Evolutionary conservation across 35 echinoderm and acorn worm genomes (phyloP).

Genomic region (Acanthaster planci): DNA sequence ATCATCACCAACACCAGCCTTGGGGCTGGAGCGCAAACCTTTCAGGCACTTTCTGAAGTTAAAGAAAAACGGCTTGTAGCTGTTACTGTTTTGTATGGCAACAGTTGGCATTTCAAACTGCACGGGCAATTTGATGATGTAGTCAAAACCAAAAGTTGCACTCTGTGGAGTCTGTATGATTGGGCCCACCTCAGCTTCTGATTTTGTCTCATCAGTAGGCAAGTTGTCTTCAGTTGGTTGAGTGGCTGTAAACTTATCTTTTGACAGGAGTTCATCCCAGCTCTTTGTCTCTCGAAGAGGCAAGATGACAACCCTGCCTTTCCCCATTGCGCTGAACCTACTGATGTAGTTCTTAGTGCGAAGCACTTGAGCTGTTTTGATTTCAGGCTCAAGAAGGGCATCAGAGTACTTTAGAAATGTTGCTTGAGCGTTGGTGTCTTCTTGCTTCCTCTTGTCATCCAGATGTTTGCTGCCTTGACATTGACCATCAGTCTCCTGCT

Average conservation of each 20-base stretch:
- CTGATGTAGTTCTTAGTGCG: constrained; percentile 22
- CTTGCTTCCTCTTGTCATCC: background rate
- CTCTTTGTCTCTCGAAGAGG: background rate
- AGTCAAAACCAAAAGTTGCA: background rate
- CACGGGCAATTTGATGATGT: background rate
- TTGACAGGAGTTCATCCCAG: background rate
- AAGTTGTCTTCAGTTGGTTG: background rate
- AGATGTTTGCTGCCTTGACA: background rate
- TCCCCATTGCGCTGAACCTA: constrained; percentile 8
- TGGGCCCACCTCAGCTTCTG: background rate
- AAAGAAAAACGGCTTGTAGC: background rate
- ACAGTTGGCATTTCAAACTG: background rate
- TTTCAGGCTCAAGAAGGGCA: background rate
- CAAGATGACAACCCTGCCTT: background rate
- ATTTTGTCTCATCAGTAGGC: background rate
- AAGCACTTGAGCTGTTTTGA: background rate
- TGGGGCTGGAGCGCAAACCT: background rate
- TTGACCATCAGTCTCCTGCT: background rate
- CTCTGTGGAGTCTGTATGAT: background rate
- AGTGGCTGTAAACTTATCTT: background rate
- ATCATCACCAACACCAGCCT: background rate
- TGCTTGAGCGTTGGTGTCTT: background rate
- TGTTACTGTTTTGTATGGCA: background rate
- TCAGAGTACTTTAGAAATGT: background rate
- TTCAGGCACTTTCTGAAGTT: background rate